Evolutionary conservation across 2,888 invertebrate genomes (phyloP), one percentile per base, ranked within the genome.

Genomic region (Spilosoma lubricipeda): DNA sequence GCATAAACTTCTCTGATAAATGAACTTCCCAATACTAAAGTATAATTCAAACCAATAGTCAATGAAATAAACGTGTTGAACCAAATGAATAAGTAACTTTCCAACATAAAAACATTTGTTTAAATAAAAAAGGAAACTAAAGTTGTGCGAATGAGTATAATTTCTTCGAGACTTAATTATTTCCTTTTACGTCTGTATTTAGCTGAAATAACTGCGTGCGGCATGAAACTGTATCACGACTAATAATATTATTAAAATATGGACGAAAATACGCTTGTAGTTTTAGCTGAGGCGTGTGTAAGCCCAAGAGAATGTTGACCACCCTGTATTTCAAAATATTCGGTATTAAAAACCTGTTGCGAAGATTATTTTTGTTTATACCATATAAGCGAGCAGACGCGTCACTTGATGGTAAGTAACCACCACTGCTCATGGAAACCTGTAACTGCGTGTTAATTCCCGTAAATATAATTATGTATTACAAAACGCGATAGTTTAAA

Each of bases 181-280:
- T 77, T 82, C 77, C 66, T 84, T 82, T 83, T 84, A 69, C 52
- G 56, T 74, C 76, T 78, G 63, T 72, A 83, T 80, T 84, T 82
- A 84, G 82, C 75, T 48, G 64, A 65, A 71, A 56, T 33, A 69
- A 72, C 76, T 71, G 80, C 75, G 84, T 77, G 82, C 78, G 84
- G 83, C 65, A 65, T n/a, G 59, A 70, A 36, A n/a, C 18, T 39
- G 70, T 30, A 63, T 2, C 36, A 70, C 23, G 59, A n/a, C 11
- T 36, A 45, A 71, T 64, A 71, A 65, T 48, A 33, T 23, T 65
- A 42, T 3, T 48, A n/a, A 45, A 64, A 70, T 70, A 33, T 48
- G 42, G 1, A n/a, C 64, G 23, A 64, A 33, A n/a, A 71, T 65
- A 48, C 48, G 4, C 64, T 65, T 48, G 4, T 30, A 11, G 42